phyloP scores from a whole-genome alignment of 2,888 invertebrate genomes.

The Heliothis peltigera region DNA sequence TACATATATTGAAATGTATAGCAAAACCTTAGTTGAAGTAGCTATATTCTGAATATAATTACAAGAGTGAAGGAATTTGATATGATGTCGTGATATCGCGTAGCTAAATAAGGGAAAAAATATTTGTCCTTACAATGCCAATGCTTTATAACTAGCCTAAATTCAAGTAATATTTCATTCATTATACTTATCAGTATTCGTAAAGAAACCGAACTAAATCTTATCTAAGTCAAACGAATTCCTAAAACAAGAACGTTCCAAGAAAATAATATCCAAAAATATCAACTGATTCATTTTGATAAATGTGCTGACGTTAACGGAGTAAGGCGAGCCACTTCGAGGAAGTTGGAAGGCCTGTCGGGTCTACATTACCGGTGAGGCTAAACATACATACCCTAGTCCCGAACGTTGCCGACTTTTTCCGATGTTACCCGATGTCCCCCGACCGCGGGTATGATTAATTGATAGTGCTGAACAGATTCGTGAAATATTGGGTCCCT shows the following conservation, averaged over 20 bases:
- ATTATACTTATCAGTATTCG: constrained; percentile 10
- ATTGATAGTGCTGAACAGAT: constrained; percentile 54
- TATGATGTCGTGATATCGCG: not conserved
- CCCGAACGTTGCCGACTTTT: constrained; percentile 25
- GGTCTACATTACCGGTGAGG: constrained; percentile 63
- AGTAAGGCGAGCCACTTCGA: constrained; percentile 26
- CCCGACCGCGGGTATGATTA: constrained; percentile 47
- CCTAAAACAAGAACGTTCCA: constrained; percentile 15
- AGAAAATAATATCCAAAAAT: constrained; percentile 48
- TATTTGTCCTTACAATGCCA: not conserved
- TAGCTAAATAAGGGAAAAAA: too few relatives aligned
- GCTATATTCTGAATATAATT: too few relatives aligned
- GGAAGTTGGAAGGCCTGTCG: constrained; percentile 60
- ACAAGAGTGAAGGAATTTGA: not conserved
- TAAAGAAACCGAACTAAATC: constrained; percentile 29
- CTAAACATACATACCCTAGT: constrained; percentile 34
- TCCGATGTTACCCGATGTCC: constrained; percentile 23
- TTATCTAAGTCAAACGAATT: constrained; percentile 28
- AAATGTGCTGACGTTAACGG: constrained; percentile 35
- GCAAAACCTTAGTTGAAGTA: too few relatives aligned
- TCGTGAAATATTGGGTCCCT: constrained; percentile 47
- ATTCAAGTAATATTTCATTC: not conserved
- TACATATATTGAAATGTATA: too few relatives aligned
- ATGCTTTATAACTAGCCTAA: not conserved
- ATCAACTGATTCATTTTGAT: constrained; percentile 39